Percentiles rank a stretch among this genome's conserved stretches.
Evolutionary conservation across 2,797 vertebrate genomes (phyloP).

Genomic region (Cephalopachus bancanus): DNA sequence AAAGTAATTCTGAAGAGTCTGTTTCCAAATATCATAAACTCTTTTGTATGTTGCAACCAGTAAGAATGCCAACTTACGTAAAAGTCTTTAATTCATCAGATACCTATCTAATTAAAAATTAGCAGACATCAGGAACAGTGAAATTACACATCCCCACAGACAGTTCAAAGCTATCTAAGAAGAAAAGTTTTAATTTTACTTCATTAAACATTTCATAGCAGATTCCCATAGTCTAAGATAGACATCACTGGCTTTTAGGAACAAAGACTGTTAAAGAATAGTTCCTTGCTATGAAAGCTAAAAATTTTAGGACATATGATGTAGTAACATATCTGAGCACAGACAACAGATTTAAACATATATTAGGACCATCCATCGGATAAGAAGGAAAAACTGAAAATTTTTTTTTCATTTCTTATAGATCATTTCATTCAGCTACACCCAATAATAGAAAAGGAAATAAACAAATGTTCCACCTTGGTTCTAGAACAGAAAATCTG

Average conservation of each 20-base stretch:
- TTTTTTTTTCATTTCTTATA: not conserved
- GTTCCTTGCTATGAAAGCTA: not conserved
- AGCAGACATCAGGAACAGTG: conserved; percentile 54
- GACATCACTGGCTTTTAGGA: not conserved
- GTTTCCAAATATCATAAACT: conserved; percentile 33
- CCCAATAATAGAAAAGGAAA: not conserved
- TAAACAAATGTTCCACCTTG: not conserved
- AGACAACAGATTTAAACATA: conserved; percentile 8
- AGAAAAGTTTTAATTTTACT: conserved; percentile 39
- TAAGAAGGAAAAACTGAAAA: not conserved
- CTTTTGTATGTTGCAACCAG: conserved; percentile 26
- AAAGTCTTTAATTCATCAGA: conserved; percentile 58
- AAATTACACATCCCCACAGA: conserved; percentile 19
- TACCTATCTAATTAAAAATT: conserved; percentile 51
- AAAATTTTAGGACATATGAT: not conserved
- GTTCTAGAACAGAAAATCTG: conserved; percentile 23
- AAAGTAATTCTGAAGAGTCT: conserved; percentile 28
- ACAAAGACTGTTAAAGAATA: conserved; percentile 6
- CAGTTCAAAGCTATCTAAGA: conserved; percentile 55
- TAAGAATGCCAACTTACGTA: not conserved
- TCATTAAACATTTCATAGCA: conserved; percentile 25
- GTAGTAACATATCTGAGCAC: not conserved
- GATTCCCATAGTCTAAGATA: conserved; percentile 1
- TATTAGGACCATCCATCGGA: not conserved
- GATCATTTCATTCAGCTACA: not conserved